phyloP scores from a whole-genome alignment of 2,797 vertebrate species.

The Carcharodon carcharias region DNA sequence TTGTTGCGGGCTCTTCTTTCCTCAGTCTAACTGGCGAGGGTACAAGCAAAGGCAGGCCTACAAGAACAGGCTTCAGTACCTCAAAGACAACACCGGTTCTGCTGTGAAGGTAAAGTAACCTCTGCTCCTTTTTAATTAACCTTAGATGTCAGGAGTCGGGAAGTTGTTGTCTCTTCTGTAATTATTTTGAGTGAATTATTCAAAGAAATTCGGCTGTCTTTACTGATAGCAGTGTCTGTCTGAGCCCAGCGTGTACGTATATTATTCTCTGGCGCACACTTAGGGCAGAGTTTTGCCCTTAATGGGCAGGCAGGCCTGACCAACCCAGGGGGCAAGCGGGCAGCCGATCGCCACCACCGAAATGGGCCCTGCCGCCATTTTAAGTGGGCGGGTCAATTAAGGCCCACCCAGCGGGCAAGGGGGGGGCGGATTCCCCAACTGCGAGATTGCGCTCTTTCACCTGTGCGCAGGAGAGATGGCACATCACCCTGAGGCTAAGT shows the following conservation, averaged over 20 bases:
- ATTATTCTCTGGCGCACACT: too few species aligned
- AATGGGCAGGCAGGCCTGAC: too few species aligned
- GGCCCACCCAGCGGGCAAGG: too few species aligned
- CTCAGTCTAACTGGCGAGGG: conserved; percentile 86
- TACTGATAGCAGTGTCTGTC: not conserved
- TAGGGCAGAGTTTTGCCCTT: too few species aligned
- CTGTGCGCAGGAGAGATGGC: too few species aligned
- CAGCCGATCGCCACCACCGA: too few species aligned
- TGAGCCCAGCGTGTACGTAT: not conserved
- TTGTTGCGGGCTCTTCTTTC: not conserved
- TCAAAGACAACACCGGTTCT: conserved; percentile 71
- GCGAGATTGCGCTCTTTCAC: too few species aligned
- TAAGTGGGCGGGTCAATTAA: too few species aligned
- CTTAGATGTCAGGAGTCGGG: not conserved
- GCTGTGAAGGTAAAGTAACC: conserved; percentile 74
- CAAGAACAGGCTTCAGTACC: conserved; percentile 67
- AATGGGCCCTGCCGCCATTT: too few species aligned
- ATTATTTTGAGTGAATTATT: not conserved
- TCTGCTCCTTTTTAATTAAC: not conserved
- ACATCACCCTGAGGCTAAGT: too few species aligned
- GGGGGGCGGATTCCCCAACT: too few species aligned
- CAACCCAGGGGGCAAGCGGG: too few species aligned
- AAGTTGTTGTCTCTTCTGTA: not conserved
- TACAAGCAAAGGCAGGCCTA: conserved; percentile 82
- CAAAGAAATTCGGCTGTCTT: not conserved